Evolutionary conservation across 2,797 vertebrate species (phyloP), one percentile per base, ranked within the genome.

Genomic region (Sylvia borin): DNA sequence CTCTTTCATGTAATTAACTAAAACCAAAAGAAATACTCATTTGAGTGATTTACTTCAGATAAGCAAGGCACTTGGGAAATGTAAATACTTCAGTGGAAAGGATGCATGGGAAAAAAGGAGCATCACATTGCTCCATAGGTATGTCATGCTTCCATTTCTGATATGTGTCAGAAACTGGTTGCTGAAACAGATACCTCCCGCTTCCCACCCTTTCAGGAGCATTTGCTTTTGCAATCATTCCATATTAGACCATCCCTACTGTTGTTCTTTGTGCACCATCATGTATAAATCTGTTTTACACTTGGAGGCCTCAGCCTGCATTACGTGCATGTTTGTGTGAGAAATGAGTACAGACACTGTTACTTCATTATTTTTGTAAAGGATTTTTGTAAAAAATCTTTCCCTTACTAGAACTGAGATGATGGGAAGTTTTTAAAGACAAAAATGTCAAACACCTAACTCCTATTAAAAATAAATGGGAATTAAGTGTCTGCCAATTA

Each of bases 381-480:
- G 83, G 73, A 93, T 92, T n/a, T n/a, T n/a, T n/a, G n/a, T n/a
- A n/a, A 81, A 77, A 88, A 51, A 18, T 32, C 68, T 92, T 92
- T 78, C 61, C n/a, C 61, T 82, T 90, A 74, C 89, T 94, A 74
- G 55, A 87, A 88, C n/a, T 50, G 85, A 88, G 57, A 88, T 93
- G 88, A 95, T 95, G 88, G 64, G 88, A 95, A 94, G 19, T 88
- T 97, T 90, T 95, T 88, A 95, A 92, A 92, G 74, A 88, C 62
- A 88, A 86, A 94, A 94, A 67, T 64, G 85, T 87, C 67, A 71
- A 96, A 77, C 67, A 74, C 40, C 76, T 92, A 92, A 73, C 60
- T 88, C 36, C 48, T 82, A 79, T 88, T 94, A 94, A 96, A 96
- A 93, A 90, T 64, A 93, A 92, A 90, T 84, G 38, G 67, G 65